Evolutionary conservation across 2,113 vertebrate species (phyloP).

Genomic region (Hemichromis elongatus): DNA sequence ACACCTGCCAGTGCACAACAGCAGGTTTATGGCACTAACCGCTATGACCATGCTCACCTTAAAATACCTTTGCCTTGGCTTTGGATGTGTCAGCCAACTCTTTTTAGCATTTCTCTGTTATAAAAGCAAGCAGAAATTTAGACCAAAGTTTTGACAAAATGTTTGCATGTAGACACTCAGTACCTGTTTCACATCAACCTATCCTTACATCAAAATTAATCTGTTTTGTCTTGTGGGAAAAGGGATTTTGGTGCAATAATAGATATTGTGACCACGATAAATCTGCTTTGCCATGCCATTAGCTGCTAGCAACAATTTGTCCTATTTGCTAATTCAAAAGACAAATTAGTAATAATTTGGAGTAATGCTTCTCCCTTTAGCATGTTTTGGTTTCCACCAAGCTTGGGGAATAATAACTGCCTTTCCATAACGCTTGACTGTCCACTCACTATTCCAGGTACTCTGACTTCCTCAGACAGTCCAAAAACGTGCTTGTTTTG

Average conservation of each 20-base stretch:
- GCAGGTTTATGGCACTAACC: conserved; percentile 54
- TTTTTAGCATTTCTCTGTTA: not conserved
- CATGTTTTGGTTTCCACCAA: not conserved
- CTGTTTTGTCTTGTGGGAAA: not conserved
- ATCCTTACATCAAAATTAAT: not conserved
- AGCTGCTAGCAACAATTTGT: not conserved
- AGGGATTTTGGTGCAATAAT: not conserved
- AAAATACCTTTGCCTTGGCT: conserved; percentile 41
- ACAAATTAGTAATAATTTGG: not conserved
- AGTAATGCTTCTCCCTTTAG: not conserved
- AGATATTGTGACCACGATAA: not conserved
- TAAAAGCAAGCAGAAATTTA: not conserved
- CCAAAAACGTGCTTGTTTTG: not conserved
- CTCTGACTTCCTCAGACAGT: not conserved
- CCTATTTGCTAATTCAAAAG: not conserved
- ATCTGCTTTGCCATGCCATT: not conserved
- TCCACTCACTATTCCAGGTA: not conserved
- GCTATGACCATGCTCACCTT: conserved; percentile 41
- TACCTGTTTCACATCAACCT: not conserved
- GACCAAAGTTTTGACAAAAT: not conserved
- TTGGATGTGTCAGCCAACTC: not conserved
- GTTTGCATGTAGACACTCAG: not conserved
- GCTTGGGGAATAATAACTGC: not conserved
- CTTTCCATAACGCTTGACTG: not conserved
- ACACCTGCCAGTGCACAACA: conserved; percentile 36